Evolutionary conservation across 2,113 vertebrate genomes (phyloP), one percentile per base, ranked within the genome.

Genomic region (Tonatia bakeri): DNA sequence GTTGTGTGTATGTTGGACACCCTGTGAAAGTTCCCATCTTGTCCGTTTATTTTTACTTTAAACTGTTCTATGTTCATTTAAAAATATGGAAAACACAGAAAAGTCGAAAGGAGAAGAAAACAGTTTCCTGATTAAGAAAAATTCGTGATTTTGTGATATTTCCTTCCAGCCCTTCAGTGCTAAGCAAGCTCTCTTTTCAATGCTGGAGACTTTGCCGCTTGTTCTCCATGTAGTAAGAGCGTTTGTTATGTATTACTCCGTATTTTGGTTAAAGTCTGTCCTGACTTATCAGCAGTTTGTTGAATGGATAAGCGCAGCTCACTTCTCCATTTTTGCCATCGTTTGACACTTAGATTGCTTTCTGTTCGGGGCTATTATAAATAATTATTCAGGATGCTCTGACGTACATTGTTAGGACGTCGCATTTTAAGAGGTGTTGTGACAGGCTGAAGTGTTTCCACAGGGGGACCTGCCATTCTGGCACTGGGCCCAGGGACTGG

Each of bases 281-380:
- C 43, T 86, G 79, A 93, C 36, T 70, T 84, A 87, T 70, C 65
- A 92, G 65, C 84, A 59, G n/a, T 95, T 87, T 80, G 26, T 96
- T 91, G 61, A 90, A 33, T 56, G 54, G 65, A 72, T 65, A 7
- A 31, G 75, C n/a, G 47, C n/a, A 56, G 70, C 52, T 83, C 72
- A 38, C 61, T 80, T 84, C 81, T 84, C 28, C 33, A 47, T 52
- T 90, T 96, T 84, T 80, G n/a, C 16, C 15, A 0, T 83, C 80
- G 77, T 77, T 84, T 26, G 75, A 87, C 86, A 91, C 59, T 77
- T 86, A 65, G 65, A 33, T 85, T 90, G 52, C 65, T n/a, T 95
- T 87, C 87, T 94, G 47, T 17, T 73, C 91, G 77, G 28, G 73
- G 67, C 79, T 72, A 0, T 77, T 43, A 69, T 61, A 87, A 90